Base-by-base conservation (phyloP, 1,140 invertebrate species). In the Episyrphus balteatus region DNA sequence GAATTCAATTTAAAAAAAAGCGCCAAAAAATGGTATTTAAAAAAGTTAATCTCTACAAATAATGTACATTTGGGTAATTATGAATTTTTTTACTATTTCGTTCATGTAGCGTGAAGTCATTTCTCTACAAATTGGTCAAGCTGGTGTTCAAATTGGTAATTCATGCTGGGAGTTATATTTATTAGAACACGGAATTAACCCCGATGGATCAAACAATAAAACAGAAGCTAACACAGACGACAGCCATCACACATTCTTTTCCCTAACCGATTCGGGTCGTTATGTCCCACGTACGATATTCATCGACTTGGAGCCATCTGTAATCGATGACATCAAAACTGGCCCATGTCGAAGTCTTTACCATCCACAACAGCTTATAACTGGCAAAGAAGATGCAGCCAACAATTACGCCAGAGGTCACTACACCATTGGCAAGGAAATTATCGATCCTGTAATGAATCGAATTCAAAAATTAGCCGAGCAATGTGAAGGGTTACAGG, bases 131-230 rank as follows among this genome's bases (percentile, higher is more conserved):
- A 71, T 81, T 52, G 80, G 80, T 5, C 80, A 82, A 61, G 84
- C 77, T 37, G 81, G 81, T 51, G 77, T 79, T 42, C 81, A 83
- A 61, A 83, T 83, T 52, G 81, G 81, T 44, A 86, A 86, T 62
- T 81, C 83, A 55, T 86, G 84, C 70, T 87, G 84, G 84, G 84
- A 86, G 58, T 66, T 86, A 1, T 87, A 82, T 62, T 78, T 80
- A 58, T 69, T 82, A 48, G 75, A 87, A 61, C 85, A 86, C 71
- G 83, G 83, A 21, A 84, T 86, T 51, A 68, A 72, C 53, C 73
- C 76, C 17, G 80, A 86, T 66, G 84, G 84, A 42, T 55, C 51
- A 21, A 45, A 55, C 12, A 66, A 66, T 44, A 54, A 46, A 18
- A 53, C 62, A 45, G 54, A 54, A 37, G 21, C 42, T 10, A 58